phyloP scores from a whole-genome alignment of 2,113 vertebrate species.

The Vimba vimba region DNA sequence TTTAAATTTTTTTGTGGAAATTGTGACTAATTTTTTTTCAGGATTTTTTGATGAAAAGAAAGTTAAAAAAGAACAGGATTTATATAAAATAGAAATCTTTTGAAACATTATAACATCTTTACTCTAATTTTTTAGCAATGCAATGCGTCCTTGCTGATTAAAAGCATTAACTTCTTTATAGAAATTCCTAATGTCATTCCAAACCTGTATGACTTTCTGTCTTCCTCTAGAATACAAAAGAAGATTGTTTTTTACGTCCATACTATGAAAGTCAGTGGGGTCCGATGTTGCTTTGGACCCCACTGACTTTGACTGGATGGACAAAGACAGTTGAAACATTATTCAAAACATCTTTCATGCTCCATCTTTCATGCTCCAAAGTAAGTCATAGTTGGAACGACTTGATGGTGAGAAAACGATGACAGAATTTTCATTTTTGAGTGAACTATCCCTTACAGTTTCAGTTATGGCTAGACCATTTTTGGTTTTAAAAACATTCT shows the following conservation, averaged over 20 bases:
- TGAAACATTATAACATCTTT: neutral
- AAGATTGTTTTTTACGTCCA: too few relatives aligned
- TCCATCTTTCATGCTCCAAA: neutral
- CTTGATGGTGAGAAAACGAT: neutral
- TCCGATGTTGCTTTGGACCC: too few relatives aligned
- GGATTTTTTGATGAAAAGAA: neutral
- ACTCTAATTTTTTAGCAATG: neutral
- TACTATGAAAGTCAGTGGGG: neutral
- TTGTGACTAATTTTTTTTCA: neutral
- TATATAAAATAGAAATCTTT: neutral
- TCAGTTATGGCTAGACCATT: neutral
- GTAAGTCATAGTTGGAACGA: neutral
- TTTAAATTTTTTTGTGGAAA: too few relatives aligned
- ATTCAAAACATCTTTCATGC: neutral
- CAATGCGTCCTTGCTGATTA: neutral
- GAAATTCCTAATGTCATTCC: too few relatives aligned
- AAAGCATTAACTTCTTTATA: neutral
- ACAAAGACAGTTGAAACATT: neutral
- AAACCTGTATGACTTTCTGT: too few relatives aligned
- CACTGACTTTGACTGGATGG: neutral
- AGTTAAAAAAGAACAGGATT: too few relatives aligned
- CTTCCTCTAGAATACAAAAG: too few relatives aligned
- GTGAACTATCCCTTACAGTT: constrained; percentile 13
- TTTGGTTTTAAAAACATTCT: constrained; percentile 23
- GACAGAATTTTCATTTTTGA: neutral